These are phyloP conservation scores for Dasyurus viverrinus DNA, from an alignment of 2,113 vertebrate genomes.

Conservation along the genomic window DNA sequence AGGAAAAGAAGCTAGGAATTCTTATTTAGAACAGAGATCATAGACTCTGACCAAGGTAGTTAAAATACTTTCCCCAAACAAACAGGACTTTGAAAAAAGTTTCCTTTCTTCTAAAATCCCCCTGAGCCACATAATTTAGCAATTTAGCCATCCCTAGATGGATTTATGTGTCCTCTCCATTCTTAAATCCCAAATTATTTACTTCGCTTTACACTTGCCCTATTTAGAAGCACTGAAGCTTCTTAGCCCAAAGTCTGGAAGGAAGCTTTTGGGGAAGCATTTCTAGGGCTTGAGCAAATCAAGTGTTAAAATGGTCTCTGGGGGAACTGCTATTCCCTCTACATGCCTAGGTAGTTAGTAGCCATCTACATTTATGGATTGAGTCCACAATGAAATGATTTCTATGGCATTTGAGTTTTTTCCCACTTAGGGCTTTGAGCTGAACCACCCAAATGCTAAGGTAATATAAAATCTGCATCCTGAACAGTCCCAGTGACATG, in stretches of 20 bases:
- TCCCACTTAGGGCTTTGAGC: neutral
- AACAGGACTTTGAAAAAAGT: neutral
- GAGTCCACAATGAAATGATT: neutral
- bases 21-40: neutral
- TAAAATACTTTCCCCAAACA: neutral
- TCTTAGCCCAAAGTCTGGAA: slow-evolving; percentile 17
- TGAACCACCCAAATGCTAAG: neutral
- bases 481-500: neutral
- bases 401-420: neutral
- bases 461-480: neutral
- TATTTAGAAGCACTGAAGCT: slow-evolving; percentile 35
- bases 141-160: slow-evolving; percentile 11
- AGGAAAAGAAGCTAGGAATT: neutral
- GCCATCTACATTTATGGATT: neutral
- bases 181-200: slow-evolving; percentile 25
- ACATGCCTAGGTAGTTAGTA: neutral
- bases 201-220: slow-evolving; percentile 22
- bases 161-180: slow-evolving; percentile 48
- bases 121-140: neutral
- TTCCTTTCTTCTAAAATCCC: slow-evolving; percentile 32
- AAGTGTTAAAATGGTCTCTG: neutral
- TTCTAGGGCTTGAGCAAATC: neutral
- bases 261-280: neutral
- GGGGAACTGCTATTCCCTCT: neutral
- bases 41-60: neutral